Evolutionary conservation across 2,888 invertebrate species (phyloP), one percentile per base, ranked within the genome.

Genomic region (Drosophila testacea): DNA sequence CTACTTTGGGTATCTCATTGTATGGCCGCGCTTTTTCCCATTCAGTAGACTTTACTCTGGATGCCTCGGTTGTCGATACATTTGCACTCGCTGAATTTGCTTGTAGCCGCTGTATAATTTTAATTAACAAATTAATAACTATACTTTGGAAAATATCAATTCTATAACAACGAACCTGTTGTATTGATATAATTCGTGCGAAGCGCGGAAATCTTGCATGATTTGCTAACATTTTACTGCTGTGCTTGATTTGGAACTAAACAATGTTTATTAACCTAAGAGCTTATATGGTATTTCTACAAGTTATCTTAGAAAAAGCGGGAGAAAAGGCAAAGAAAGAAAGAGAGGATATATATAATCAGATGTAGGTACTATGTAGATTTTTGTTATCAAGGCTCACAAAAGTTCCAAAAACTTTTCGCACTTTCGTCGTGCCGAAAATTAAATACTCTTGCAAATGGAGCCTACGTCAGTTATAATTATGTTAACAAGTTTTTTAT

Each of bases 1-100:
- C 34, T 0, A 47, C 30, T 38, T 57, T 57, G 47, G 57, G 57
- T 30, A 57, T 57, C 47, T 38, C 4, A 4, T 47, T 47, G 10
- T n/a, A 57, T 1, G 47, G 28, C 2, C 57, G 36, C n/a, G 38
- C 27, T 30, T 7, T 28, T 28, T 57, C 13, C 28, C 47, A 38
- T 38, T 57, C 47, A 30, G 16, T 11, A 16, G 38, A 0, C 16
- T 11, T 30, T 11, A 13, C 13, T 1, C 5, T 4, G 10, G 5
- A 10, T 7, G 1, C 6, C n/a, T 27, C 51, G 13, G n/a, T 30
- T 9, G n/a, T 4, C 5, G 42, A 22, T 42, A 10, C 10, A 10
- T 42, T 42, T 5, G n/a, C 6, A 54, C 32, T 32, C 16, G 16
- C 16, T 16, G 16, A 11, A 11, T 32, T 2, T 54, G 0, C 32